Conservation (phyloP, 2,113 vertebrate species). For the Actinemys pallida region DNA sequence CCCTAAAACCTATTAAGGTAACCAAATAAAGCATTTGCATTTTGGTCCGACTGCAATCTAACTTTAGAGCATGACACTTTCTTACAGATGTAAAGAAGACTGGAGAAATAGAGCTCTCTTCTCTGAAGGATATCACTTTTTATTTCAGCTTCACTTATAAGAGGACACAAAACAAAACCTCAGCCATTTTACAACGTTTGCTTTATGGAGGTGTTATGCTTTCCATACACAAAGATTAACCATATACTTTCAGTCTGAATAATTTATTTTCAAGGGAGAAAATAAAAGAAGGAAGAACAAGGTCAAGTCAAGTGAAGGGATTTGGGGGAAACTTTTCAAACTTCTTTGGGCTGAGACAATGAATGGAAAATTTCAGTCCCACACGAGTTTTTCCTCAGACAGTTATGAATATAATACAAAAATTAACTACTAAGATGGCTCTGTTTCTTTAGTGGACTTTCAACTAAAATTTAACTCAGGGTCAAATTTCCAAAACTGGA, state of each 20-base stretch:
- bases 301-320: not conserved
- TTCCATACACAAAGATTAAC: not conserved
- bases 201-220: not conserved
- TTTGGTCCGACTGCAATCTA: constrained; percentile 61
- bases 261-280: not conserved
- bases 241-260: not conserved
- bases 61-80: constrained; percentile 16
- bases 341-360: not conserved
- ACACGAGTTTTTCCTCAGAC: not conserved
- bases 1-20: constrained; percentile 68
- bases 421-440: not conserved
- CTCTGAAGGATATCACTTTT: not conserved
- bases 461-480: not conserved
- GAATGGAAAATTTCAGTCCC: not conserved
- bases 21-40: constrained; percentile 70
- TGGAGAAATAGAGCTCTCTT: not conserved
- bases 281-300: not conserved
- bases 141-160: not conserved
- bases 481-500: not conserved
- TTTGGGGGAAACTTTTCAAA: not conserved
- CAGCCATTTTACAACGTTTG: not conserved
- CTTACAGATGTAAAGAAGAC: constrained; percentile 17
- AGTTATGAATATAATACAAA: not conserved
- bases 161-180: not conserved
- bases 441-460: not conserved